Percentiles rank a stretch among this genome's conserved stretches.
These are phyloP conservation scores for Crypturellus undulatus DNA, from an alignment of 2,113 vertebrate genomes.

Conservation along the genomic window DNA sequence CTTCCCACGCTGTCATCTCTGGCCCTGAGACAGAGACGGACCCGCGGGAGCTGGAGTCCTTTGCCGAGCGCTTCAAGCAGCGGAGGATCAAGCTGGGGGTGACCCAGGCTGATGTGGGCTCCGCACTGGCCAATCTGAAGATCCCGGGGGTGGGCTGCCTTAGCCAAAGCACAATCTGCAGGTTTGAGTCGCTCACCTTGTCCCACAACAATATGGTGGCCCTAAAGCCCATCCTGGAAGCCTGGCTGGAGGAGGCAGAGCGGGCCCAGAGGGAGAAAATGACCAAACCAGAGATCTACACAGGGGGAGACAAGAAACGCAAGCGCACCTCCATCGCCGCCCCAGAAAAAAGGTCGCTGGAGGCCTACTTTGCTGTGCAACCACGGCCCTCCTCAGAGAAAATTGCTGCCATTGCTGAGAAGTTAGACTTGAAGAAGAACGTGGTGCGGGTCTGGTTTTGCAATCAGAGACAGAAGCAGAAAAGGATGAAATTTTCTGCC, in stretches of 20 bases:
- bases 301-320: constrained; percentile 89
- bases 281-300: constrained; percentile 92
- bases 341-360: constrained; percentile 91
- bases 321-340: constrained; percentile 92
- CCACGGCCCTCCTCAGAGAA: constrained; percentile 92
- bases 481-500: constrained; percentile 96
- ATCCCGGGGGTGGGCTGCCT: constrained; percentile 93
- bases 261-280: constrained; percentile 91
- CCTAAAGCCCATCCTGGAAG: constrained; percentile 93
- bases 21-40: constrained; percentile 87
- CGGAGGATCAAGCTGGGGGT: constrained; percentile 92
- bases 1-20: constrained; percentile 80
- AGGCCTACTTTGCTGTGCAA: constrained; percentile 93
- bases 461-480: constrained; percentile 95
- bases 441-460: constrained; percentile 95
- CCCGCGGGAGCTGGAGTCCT: constrained; percentile 92
- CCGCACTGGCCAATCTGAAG: constrained; percentile 92
- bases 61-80: constrained; percentile 94
- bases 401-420: constrained; percentile 93
- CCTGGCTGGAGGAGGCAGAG: constrained; percentile 94
- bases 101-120: constrained; percentile 92
- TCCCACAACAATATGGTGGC: constrained; percentile 98
- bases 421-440: constrained; percentile 95
- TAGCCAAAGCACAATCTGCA: constrained; percentile 94
- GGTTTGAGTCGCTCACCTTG: constrained; percentile 93